Conservation (phyloP, 37 sponge, comb jelly and placozoan genomes). For the Diacarnus erythraeanus region DNA sequence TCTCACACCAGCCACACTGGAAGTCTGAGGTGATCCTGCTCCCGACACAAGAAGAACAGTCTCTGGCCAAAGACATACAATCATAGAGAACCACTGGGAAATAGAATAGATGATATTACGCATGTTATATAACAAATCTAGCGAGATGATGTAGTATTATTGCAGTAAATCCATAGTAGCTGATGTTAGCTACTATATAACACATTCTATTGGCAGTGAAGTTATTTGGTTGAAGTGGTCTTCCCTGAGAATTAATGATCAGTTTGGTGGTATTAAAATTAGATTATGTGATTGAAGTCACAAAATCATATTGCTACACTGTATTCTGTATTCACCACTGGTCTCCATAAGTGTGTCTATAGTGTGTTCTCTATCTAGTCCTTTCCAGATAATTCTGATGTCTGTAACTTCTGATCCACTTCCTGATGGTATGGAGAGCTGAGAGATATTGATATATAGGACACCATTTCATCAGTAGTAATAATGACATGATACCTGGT, state of each 20-base stretch:
- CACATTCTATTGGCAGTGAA: no score
- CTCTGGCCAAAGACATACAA: constrained; percentile 22
- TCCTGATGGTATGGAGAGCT: neutral
- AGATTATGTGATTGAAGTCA: no score
- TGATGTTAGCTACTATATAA: no score
- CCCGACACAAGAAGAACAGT: constrained; percentile 52
- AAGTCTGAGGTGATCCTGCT: constrained; percentile 25
- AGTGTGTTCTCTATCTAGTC: neutral
- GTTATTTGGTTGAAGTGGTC: no score
- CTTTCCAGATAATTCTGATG: neutral
- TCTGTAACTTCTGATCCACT: neutral
- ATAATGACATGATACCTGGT: neutral
- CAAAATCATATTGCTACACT: neutral
- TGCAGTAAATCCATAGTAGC: no score
- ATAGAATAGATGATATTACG: neutral
- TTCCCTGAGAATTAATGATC: no score
- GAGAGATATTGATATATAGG: neutral
- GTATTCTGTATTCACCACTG: neutral
- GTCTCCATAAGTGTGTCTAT: neutral
- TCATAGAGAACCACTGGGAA: constrained; percentile 25
- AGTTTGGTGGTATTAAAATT: no score
- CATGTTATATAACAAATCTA: no score
- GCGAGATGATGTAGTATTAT: no score
- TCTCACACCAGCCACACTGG: constrained; percentile 65
- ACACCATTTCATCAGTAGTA: neutral